Evolutionary conservation across 2,113 vertebrate genomes (phyloP), one percentile per base, ranked within the genome.

Genomic region (Bombycilla garrulus): DNA sequence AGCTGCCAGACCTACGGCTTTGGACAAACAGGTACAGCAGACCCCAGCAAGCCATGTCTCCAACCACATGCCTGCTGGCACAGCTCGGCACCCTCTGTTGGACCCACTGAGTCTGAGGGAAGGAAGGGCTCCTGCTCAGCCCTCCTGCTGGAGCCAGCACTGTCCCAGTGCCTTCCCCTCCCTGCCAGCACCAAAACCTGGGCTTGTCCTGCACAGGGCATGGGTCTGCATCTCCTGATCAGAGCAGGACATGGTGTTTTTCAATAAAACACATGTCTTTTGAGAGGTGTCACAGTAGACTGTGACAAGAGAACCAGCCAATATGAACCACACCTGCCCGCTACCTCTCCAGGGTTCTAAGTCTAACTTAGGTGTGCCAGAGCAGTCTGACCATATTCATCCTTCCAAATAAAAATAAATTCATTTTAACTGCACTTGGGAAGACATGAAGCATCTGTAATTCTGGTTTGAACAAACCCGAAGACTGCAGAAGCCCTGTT

Each of bases 231-330:
- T 28, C n/a, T 61, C 47, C 21, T 15, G 35, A 26, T 22, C 17
- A 36, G 51, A 74, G 31, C 0, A 0, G 44, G 57, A 48, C 17
- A 12, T 0, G 11, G 9, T 31, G n/a, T 11, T 73, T 71, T 44
- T 17, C 20, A 25, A 28, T 3, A 11, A 23, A 50, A 50, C 18
- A 23, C 23, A 3, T 6, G 12, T 35, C 31, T 70, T 58, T 3
- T 5, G 6, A 9, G 6, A 85, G 35, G 6, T 60, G 35, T 15
- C 51, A n/a, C 45, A 45, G n/a, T 2, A n/a, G 16, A 38, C n/a
- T 22, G 24, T 6, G 3, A 42, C 15, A 47, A 11, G 31, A 86
- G 45, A 88, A 28, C 8, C 35, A 61, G 18, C 13, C 22, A 36
- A 19, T 4, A 38, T 9, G 29, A 83, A 38, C 10, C 18, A 26